Conservation (phyloP, 2,888 invertebrate genomes). For the Nasonia oneida region DNA sequence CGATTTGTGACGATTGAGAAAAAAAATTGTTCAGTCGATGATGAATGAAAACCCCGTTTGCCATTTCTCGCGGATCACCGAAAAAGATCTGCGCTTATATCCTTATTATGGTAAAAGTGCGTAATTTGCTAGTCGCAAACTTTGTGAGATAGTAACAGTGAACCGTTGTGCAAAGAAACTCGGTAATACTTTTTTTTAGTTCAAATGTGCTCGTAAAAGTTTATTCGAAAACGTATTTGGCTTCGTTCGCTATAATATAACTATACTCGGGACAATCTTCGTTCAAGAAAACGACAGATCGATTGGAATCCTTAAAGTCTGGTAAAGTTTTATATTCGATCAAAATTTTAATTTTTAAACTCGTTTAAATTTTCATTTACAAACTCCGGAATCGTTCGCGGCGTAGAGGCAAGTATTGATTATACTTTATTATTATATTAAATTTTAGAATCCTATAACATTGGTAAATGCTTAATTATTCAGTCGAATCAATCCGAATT, state of each 20-base stretch:
- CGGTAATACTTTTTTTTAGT: slow-evolving; percentile 16
- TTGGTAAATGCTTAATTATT: slow-evolving; percentile 2
- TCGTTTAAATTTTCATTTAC: slow-evolving; percentile 20
- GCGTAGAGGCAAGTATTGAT: slow-evolving; percentile 18
- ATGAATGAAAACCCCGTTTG: slow-evolving; percentile 33
- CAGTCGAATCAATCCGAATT: slow-evolving; percentile 42
- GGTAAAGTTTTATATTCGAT: slow-evolving; percentile 3
- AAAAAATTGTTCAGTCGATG: slow-evolving; percentile 48
- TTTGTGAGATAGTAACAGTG: slow-evolving; percentile 44
- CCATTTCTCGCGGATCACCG: not conserved
- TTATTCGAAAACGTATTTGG: slow-evolving; percentile 37
- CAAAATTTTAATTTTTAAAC: slow-evolving; percentile 19
- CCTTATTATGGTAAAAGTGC: slow-evolving; percentile 17
- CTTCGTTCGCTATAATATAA: slow-evolving; percentile 31
- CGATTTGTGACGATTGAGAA: slow-evolving; percentile 33
- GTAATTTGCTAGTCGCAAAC: slow-evolving; percentile 31
- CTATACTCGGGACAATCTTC: not conserved
- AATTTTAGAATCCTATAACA: slow-evolving; percentile 6
- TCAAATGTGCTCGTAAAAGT: slow-evolving; percentile 37
- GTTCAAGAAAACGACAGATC: slow-evolving; percentile 31
- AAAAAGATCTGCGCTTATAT: slow-evolving; percentile 8
- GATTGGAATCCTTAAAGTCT: slow-evolving; percentile 2
- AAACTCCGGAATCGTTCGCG: slow-evolving; percentile 18
- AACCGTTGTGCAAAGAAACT: slow-evolving; percentile 48
- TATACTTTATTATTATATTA: slow-evolving; percentile 11